Evolutionary conservation across 1,140 invertebrate species (phyloP).

Genomic region (Nymphalis io): DNA sequence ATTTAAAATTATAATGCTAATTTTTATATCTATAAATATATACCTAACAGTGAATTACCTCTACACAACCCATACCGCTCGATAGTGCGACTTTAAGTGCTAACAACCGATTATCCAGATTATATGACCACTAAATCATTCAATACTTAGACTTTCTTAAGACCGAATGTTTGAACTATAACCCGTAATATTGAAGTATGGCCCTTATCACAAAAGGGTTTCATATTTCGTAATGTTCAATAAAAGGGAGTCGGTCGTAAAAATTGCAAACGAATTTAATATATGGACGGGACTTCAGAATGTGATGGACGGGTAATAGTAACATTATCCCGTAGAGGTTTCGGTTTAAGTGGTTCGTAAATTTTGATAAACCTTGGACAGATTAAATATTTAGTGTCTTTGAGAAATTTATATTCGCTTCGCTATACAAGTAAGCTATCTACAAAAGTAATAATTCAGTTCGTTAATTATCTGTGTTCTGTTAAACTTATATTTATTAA

Average conservation of each 20-base stretch:
- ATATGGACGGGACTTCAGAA: slow-evolving; percentile 50
- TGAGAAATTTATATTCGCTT: not conserved
- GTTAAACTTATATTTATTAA: no score
- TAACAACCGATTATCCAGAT: slow-evolving; percentile 71
- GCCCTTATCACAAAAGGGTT: slow-evolving; percentile 63
- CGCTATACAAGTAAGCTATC: no score
- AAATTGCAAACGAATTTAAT: slow-evolving; percentile 70
- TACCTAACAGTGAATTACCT: slow-evolving; percentile 40
- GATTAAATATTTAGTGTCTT: slow-evolving; percentile 1
- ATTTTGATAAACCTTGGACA: not conserved
- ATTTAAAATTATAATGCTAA: no score
- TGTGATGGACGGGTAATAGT: slow-evolving; percentile 48
- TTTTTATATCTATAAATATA: no score
- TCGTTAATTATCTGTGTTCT: no score
- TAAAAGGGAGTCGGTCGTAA: slow-evolving; percentile 62
- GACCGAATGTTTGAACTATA: slow-evolving; percentile 65
- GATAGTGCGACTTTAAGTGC: slow-evolving; percentile 60
- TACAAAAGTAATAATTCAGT: no score
- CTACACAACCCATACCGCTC: slow-evolving; percentile 35
- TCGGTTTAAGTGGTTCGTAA: not conserved
- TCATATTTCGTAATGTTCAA: slow-evolving; percentile 65
- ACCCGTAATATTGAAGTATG: slow-evolving; percentile 77
- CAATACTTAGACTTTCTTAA: slow-evolving; percentile 66
- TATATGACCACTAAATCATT: slow-evolving; percentile 76
- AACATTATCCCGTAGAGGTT: not conserved